Evolutionary conservation across 2,888 invertebrate genomes (phyloP).

Genomic region (Cerceris ruficornis): DNA sequence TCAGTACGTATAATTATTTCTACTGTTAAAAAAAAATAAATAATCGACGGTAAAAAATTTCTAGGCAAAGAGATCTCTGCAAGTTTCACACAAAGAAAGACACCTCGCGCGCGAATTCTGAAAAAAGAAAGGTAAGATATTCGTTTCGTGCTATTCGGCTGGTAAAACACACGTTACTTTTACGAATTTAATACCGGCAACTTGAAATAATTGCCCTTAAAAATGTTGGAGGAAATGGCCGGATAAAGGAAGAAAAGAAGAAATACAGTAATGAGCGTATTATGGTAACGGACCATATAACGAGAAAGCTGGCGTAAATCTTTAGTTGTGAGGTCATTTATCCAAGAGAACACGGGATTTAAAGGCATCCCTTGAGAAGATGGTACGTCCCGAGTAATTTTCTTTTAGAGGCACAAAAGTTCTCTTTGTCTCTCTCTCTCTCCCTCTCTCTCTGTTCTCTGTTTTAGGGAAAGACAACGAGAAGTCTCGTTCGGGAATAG

Average conservation of each 20-base stretch:
- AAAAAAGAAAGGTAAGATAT: too few relatives aligned
- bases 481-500: background rate
- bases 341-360: slow-evolving; percentile 21
- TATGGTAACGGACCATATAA: slow-evolving; percentile 35
- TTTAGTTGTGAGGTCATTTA: slow-evolving; percentile 38
- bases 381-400: slow-evolving; percentile 34
- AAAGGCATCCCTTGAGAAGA: slow-evolving; percentile 18
- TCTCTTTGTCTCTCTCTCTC: background rate
- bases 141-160: too few relatives aligned
- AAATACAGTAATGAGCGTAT: slow-evolving; percentile 41
- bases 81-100: too few relatives aligned
- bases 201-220: background rate
- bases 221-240: background rate
- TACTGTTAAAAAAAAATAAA: too few relatives aligned
- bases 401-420: slow-evolving; percentile 17
- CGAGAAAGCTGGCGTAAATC: slow-evolving; percentile 37
- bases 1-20: too few relatives aligned
- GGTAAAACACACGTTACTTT: too few relatives aligned
- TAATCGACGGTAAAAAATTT: too few relatives aligned
- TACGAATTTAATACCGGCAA: background rate
- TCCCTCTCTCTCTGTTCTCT: background rate
- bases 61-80: too few relatives aligned
- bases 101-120: too few relatives aligned
- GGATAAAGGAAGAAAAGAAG: slow-evolving; percentile 2
- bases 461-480: too few relatives aligned